phyloP scores from a whole-genome alignment of 1,140 invertebrate species.

The Platyura marginata region DNA sequence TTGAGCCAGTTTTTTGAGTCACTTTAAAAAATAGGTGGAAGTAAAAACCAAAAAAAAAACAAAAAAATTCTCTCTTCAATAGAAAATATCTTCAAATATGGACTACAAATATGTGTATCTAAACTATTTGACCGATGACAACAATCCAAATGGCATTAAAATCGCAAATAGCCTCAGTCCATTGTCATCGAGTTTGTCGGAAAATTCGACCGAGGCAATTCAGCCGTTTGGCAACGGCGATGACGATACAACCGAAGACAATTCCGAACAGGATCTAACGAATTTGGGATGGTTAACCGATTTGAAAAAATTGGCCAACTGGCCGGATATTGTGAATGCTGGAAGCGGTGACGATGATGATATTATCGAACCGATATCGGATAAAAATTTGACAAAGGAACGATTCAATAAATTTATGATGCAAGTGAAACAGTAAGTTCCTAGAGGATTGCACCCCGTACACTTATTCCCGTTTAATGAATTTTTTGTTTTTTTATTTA shows the following conservation, averaged over 20 bases:
- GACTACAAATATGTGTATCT: neutral
- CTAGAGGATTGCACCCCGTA: neutral
- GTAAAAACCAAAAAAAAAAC: too few relatives aligned
- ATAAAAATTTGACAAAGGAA: neutral
- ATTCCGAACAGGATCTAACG: slow-evolving; percentile 13
- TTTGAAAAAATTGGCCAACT: slow-evolving; percentile 13
- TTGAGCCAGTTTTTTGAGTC: too few relatives aligned
- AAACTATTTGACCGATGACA: neutral
- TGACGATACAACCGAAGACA: slow-evolving; percentile 9
- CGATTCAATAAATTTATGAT: slow-evolving; percentile 2
- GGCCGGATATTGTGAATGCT: neutral
- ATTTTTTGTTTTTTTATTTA: neutral
- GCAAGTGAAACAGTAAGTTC: slow-evolving; percentile 3
- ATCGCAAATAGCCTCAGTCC: neutral
- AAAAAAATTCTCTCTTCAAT: too few relatives aligned
- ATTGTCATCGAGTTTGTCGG: neutral
- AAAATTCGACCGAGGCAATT: slow-evolving; percentile 2
- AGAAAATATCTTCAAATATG: neutral
- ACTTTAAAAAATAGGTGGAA: too few relatives aligned
- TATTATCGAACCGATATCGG: neutral
- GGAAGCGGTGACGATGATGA: neutral
- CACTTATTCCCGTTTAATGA: neutral
- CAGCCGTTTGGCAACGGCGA: slow-evolving; percentile 4
- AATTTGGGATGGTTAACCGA: slow-evolving; percentile 17
- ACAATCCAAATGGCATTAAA: neutral